Base-by-base conservation (phyloP, 2,888 invertebrate genomes). In the Spialia ferax region DNA sequence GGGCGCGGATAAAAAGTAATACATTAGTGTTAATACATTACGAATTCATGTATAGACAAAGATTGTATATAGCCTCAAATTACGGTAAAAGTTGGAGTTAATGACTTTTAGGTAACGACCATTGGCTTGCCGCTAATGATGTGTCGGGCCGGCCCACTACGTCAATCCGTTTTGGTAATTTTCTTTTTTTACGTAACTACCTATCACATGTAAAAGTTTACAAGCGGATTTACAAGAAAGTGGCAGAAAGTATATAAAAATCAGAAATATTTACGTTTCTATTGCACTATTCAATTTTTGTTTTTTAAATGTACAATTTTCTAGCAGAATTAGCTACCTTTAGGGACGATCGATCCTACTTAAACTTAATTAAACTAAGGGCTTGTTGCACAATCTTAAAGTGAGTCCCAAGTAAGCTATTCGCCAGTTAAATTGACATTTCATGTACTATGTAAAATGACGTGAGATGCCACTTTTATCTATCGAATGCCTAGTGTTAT, bases 101-200 rank as follows among this genome's bases (percentile, higher is more conserved):
- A 93, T 92, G 93, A 91, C 87, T 91, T 93, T 92, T 89, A 84
- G 88, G 93, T 92, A 91, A 88, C 92, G 88, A 90, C 91, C 91
- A 93, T 93, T 93, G 93, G 93, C 83, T 84, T 85, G 72, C 81
- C 84, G 70, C 91, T 93, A 93, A 93, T 92, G 92, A 91, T 85
- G 80, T 75, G 77, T 70, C 79, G 86, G 89, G 77, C 84, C 93
- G 77, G 79, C 93, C 93, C 91, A 91, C 92, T 92, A 85, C 79
- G 80, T 79, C 85, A 84, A 87, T 91, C 86, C 84, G 87, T 88
- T 90, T 89, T 82, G 86, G 88, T 90, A 86, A 89, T 89, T 88
- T 88, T 82, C 84, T 38, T 70, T 78, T 85, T 82, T 79, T 83
- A 83, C 78, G 74, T 77, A 78, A 87, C 88, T 87, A 85, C 87